These are phyloP conservation scores for Ispidina lecontei DNA, from an alignment of 2,797 vertebrate genomes.

Conservation along the genomic window DNA sequence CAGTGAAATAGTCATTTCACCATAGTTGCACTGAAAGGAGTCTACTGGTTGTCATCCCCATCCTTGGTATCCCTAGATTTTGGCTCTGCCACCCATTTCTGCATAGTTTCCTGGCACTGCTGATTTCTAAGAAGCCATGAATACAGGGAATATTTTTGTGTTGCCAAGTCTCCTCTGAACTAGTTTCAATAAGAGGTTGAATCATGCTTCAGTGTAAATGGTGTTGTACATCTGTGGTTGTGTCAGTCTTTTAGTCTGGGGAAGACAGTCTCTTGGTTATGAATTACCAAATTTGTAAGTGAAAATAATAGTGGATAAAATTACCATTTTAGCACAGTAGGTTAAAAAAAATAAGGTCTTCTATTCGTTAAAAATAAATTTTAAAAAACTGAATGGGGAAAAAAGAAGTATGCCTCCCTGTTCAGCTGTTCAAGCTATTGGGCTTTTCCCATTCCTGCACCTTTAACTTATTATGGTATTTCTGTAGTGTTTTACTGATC, in stretches of 20 bases:
- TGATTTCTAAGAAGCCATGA: neutral
- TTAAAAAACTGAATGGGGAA: neutral
- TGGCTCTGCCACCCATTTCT: neutral
- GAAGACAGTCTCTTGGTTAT: neutral
- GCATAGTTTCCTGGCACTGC: neutral
- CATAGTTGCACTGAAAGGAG: neutral
- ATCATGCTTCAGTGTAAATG: neutral
- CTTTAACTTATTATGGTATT: neutral
- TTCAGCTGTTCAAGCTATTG: neutral
- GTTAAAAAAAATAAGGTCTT: neutral
- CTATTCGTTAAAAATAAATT: neutral
- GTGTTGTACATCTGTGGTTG: neutral
- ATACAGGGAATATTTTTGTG: neutral
- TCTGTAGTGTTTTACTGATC: neutral
- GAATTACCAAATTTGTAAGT: neutral
- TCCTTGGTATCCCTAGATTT: neutral
- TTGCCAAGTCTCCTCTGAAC: neutral
- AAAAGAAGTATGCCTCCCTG: neutral
- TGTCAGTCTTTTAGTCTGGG: neutral
- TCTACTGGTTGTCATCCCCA: neutral
- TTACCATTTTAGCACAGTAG: neutral
- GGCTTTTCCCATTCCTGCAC: neutral
- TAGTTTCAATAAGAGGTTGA: neutral
- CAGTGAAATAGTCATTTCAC: neutral
- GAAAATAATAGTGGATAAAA: neutral